Evolutionary conservation across 2,113 vertebrate species (phyloP), one percentile per base, ranked within the genome.

Genomic region (Pycnonotus jocosus): DNA sequence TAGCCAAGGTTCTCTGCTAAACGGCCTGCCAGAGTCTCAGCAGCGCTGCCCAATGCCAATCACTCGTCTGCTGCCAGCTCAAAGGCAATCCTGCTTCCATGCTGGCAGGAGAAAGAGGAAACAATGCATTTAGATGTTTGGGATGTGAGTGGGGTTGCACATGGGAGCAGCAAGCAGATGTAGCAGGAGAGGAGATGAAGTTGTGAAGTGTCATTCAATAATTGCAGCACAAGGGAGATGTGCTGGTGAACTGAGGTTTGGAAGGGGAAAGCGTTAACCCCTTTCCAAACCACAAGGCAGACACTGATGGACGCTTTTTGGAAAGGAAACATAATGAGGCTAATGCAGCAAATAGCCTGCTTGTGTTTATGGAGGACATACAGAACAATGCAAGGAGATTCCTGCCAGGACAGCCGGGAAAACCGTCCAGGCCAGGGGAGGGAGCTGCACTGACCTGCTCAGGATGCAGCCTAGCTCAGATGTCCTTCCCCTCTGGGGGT

Each of bases 1-100:
- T 97, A 98, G 97, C 97, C 92, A 94, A 93, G 97, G 97, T 97
- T 97, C 97, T 97, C 96, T 90, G 96, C 97, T 97, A 97, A 92
- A 97, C 50, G 54, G 96, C 94, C 96, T 97, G 97, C 98, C 98
- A 98, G 97, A 95, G 96, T 87, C 95, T 96, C 97, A 96, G 97
- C 97, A 97, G 96, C 51, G 81, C 85, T 95, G 95, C 89, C 96
- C 95, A 62, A 86, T 92, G 98, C 98, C 97, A 98, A 87, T 98
- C 97, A 97, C 90, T 97, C 69, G 18, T 74, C 95, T 71, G 86
- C 96, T 98, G 98, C 97, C 97, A 98, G 96, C 97, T 97, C 97
- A 92, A 93, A 95, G 94, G 97, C 93, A 95, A 56, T 95, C 96
- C 97, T 90, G 95, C 93, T 90, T 97, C 97, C 98, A 98, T 82